A percentile compares a stretch with the other conserved stretches of the same genome.
These are phyloP conservation scores for Emydocephalus ijimae DNA, from an alignment of 2,113 vertebrate genomes.

Conservation along the genomic window DNA sequence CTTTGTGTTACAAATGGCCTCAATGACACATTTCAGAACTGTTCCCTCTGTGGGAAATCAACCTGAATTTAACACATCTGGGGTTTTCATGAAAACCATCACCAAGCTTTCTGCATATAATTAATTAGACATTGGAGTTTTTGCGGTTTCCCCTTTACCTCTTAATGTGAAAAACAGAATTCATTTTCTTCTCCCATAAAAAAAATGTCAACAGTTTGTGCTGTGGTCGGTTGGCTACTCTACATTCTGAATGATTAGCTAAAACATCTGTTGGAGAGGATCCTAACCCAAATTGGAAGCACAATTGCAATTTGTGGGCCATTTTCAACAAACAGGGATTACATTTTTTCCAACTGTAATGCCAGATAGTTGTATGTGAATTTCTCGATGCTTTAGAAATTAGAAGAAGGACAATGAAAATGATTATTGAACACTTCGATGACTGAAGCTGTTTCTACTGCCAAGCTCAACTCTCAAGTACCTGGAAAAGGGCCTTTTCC, in stretches of 20 bases:
- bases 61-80: not conserved
- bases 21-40: not conserved
- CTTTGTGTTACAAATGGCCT: not conserved
- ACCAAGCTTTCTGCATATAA: not conserved
- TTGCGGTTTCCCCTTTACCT: not conserved
- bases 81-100: conserved; percentile 11
- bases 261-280: not conserved
- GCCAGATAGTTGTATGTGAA: not conserved
- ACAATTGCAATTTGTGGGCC: not conserved
- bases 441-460: not conserved
- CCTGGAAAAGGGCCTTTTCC: not conserved
- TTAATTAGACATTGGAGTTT: not conserved
- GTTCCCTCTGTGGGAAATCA: not conserved
- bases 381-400: not conserved
- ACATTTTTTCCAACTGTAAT: not conserved
- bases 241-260: not conserved
- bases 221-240: not conserved
- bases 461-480: not conserved
- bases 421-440: not conserved
- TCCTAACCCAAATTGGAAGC: not conserved
- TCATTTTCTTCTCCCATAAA: not conserved
- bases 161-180: not conserved
- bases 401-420: not conserved
- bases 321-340: not conserved
- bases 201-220: conserved; percentile 12